These are phyloP conservation scores for Taurulus bubalis DNA, from an alignment of 2,113 vertebrate genomes.

Conservation along the genomic window DNA sequence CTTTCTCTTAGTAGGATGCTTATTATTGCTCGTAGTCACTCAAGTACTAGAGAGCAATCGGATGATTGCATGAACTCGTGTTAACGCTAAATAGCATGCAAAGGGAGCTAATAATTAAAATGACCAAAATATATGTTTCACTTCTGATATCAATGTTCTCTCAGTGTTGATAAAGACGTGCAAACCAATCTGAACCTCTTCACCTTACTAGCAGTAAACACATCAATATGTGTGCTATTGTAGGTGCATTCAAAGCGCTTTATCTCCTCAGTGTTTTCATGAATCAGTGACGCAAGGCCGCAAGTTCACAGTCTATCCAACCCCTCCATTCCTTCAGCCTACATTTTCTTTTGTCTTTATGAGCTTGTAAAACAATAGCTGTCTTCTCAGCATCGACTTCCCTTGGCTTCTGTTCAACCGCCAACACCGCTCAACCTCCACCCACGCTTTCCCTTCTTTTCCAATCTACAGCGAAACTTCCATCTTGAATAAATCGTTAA, in stretches of 20 bases:
- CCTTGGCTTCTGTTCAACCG: neutral
- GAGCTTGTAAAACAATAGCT: neutral
- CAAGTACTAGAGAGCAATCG: neutral
- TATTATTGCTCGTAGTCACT: neutral
- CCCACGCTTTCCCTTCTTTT: conserved; percentile 20
- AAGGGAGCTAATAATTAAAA: neutral
- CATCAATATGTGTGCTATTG: neutral
- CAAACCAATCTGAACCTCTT: neutral
- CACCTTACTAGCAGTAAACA: neutral
- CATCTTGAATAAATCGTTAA: conserved; percentile 53
- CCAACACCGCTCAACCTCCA: conserved; percentile 19
- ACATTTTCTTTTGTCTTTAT: neutral
- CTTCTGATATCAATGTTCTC: neutral
- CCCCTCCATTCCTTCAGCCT: neutral
- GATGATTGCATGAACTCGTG: conserved; percentile 19
- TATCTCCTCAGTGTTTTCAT: neutral
- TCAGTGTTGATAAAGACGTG: neutral
- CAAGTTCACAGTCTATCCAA: neutral
- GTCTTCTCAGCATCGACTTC: neutral
- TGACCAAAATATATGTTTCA: neutral
- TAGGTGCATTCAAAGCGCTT: neutral
- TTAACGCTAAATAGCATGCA: neutral
- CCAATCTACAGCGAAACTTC: conserved; percentile 28
- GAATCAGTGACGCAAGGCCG: neutral
- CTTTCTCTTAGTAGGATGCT: neutral